Evolutionary conservation across 2,888 invertebrate species (phyloP), one percentile per base, ranked within the genome.

Genomic region (Nymphalis c-album): DNA sequence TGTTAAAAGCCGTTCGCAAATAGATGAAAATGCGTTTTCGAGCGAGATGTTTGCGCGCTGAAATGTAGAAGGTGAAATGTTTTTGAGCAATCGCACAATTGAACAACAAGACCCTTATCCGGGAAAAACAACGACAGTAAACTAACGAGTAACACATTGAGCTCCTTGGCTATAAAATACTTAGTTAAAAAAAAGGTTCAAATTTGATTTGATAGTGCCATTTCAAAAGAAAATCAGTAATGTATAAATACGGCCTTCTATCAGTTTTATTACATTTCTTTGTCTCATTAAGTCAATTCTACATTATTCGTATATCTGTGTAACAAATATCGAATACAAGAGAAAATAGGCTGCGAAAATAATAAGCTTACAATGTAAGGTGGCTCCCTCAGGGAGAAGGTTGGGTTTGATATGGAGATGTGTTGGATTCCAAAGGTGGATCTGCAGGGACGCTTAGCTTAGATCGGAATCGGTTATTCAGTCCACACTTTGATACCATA

Each of bases 1-100:
- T 63, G 74, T 71, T 80, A 73, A 78, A 78, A 80, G 77, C 76
- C 67, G 58, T 63, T 58, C 72, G 78, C 74, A 80, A 78, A 80
- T 74, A 77, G 63, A 69, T 57, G 67, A 67, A 75, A 74, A 75
- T 72, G 70, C 50, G 40, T 47, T 60, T 60, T 35, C 51, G 47
- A 16, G 50, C 63, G 67, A 63, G 58, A 60, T 40, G 55, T 67
- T 63, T 67, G 59, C 51, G 50, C 8, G 17, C n/a, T 55, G 57
- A 57, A 57, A 40, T 53, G 55, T 62, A n/a, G 22, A 20, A 58
- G 26, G 50, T 47, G 40, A 35, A 64, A 64, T 59, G 59, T 64
- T 64, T 63, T 59, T 58, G 64, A 57, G 55, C 60, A 22, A 63
- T n/a, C 10, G 58, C 22, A 62, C 18, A 45, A 59, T 51, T 17